Percentiles rank a stretch among this genome's conserved stretches.
These are phyloP conservation scores for Didymodactylos carnosus DNA, from an alignment of 2,888 invertebrate species.

Conservation along the genomic window DNA sequence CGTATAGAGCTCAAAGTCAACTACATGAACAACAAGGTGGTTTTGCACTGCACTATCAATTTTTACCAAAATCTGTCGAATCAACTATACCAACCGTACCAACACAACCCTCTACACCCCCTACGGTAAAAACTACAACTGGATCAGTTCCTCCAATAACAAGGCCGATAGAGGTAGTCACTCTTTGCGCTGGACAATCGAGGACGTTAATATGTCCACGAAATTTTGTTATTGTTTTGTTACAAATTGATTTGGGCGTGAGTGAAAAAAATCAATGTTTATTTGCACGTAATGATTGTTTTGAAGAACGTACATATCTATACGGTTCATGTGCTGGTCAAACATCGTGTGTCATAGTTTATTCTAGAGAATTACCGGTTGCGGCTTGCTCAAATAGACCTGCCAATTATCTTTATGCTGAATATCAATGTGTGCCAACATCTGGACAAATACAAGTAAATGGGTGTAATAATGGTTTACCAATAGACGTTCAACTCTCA, in stretches of 20 bases:
- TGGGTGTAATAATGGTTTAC: background rate
- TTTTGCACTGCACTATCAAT: background rate
- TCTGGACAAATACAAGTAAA: background rate
- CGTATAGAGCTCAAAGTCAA: background rate
- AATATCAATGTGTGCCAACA: conserved; percentile 10
- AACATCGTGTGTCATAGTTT: background rate
- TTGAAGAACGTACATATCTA: background rate
- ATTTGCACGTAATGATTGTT: background rate
- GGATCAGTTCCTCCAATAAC: background rate
- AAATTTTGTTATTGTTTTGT: background rate
- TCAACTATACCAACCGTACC: background rate
- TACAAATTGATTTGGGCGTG: background rate
- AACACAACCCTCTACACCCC: background rate
- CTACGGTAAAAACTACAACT: background rate
- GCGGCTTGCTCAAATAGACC: too few species aligned
- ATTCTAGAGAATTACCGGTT: too few species aligned
- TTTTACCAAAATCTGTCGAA: background rate
- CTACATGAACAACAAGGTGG: background rate
- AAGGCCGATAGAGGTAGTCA: background rate
- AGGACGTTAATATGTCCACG: background rate
- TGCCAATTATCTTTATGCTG: conserved; percentile 1
- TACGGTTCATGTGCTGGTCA: conserved; percentile 2
- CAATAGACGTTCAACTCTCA: background rate
- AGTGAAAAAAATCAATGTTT: background rate
- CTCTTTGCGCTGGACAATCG: background rate